Evolutionary conservation across 2,888 invertebrate species (phyloP).

Genomic region (Antheraea yamamai): DNA sequence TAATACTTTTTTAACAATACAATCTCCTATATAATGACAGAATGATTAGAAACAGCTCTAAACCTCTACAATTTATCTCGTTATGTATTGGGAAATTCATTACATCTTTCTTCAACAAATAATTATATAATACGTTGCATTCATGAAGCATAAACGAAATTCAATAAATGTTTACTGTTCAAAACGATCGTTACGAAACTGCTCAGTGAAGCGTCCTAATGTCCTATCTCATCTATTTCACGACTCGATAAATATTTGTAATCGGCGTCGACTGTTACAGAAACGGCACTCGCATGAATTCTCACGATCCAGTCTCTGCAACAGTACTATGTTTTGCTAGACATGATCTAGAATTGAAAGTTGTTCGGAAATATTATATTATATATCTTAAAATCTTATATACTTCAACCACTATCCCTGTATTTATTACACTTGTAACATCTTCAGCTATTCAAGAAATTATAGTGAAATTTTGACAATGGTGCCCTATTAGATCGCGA

Average conservation of each 20-base stretch:
- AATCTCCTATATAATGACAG: too few species aligned
- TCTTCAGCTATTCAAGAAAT: background rate
- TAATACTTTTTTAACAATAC: too few species aligned
- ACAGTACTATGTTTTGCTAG: slow-evolving; percentile 42
- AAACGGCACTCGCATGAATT: slow-evolving; percentile 39
- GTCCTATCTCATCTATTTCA: slow-evolving; percentile 17
- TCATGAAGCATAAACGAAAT: background rate
- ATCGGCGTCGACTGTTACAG: slow-evolving; percentile 23
- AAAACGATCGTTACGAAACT: background rate
- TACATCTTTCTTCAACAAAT: too few species aligned
- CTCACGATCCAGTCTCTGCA: slow-evolving; percentile 54
- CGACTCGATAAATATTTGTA: slow-evolving; percentile 24
- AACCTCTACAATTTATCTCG: too few species aligned
- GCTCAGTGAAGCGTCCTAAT: slow-evolving; percentile 2
- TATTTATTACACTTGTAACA: background rate
- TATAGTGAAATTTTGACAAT: background rate
- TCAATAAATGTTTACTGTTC: background rate
- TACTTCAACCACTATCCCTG: background rate
- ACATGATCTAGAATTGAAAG: slow-evolving; percentile 50
- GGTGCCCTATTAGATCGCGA: too few species aligned
- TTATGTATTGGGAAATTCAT: too few species aligned
- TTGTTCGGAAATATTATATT: slow-evolving; percentile 14
- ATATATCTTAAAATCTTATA: background rate
- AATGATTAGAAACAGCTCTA: too few species aligned
- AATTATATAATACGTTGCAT: background rate